Evolutionary conservation across 2,113 vertebrate genomes (phyloP).

Genomic region (Vidua macroura): DNA sequence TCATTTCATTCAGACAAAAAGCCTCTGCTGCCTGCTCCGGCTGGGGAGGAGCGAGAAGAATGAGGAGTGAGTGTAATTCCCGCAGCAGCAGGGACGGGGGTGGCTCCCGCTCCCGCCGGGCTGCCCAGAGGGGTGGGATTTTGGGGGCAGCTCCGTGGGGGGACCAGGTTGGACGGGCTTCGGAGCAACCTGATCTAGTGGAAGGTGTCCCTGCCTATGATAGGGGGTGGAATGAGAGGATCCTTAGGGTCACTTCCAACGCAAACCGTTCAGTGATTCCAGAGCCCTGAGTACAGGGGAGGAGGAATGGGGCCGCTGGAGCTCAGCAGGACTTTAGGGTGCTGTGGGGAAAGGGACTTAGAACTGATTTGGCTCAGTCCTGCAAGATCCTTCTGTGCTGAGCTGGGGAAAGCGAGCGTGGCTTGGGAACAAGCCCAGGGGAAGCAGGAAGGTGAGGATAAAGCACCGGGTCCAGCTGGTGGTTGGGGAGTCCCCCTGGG

Average conservation of each 20-base stretch:
- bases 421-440: neutral
- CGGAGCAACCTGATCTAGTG: neutral
- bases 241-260: neutral
- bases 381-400: fast-evolving
- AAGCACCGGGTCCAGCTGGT: neutral
- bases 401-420: neutral
- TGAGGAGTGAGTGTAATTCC: neutral
- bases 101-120: neutral
- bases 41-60: neutral
- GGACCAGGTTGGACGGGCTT: fast-evolving
- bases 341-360: neutral
- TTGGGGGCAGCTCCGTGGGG: fast-evolving
- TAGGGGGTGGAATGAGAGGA: neutral
- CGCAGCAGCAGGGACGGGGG: neutral
- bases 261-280: neutral
- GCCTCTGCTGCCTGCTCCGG: neutral
- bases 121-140: neutral
- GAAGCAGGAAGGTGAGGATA: neutral
- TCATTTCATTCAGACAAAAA: slow-evolving; percentile 6
- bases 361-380: neutral
- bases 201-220: neutral
- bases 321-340: neutral
- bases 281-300: neutral
- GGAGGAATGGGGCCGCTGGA: fast-evolving
- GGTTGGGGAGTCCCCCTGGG: neutral